Conservation (phyloP, 2,888 invertebrate species). For the Augiades crinisus region DNA sequence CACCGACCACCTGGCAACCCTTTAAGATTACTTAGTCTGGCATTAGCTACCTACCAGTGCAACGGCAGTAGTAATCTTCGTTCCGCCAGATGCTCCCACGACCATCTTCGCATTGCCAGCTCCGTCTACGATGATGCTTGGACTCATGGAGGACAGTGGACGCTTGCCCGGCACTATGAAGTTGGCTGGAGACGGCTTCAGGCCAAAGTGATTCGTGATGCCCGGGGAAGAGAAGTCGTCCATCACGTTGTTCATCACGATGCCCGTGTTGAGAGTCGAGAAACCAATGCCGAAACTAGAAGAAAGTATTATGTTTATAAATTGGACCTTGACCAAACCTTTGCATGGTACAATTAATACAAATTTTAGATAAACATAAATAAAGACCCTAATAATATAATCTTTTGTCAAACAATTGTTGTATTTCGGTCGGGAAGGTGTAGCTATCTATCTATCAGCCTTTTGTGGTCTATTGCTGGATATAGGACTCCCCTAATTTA, state of each 20-base stretch:
- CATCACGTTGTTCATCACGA: constrained; percentile 97
- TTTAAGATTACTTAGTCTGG: too few species aligned
- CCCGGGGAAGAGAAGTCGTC: constrained; percentile 95
- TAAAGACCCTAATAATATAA: too few species aligned
- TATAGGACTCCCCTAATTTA: too few species aligned
- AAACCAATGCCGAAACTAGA: constrained; percentile 91
- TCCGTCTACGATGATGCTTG: constrained; percentile 87
- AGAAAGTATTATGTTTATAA: too few species aligned
- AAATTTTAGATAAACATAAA: too few species aligned
- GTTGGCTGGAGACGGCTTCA: constrained; percentile 91
- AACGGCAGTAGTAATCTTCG: constrained; percentile 89
- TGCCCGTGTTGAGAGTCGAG: constrained; percentile 90
- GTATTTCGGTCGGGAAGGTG: too few species aligned
- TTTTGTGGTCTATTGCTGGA: too few species aligned
- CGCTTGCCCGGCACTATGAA: constrained; percentile 90
- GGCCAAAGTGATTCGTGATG: constrained; percentile 84
- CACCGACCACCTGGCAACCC: too few species aligned
- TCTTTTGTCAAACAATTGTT: too few species aligned
- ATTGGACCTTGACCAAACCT: too few species aligned
- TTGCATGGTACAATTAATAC: too few species aligned
- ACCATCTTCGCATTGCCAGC: constrained; percentile 86
- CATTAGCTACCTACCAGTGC: constrained; percentile 84
- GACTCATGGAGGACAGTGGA: constrained; percentile 93
- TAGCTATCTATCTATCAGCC: too few species aligned
- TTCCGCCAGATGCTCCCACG: constrained; percentile 92